Evolutionary conservation across 2,888 invertebrate species (phyloP), one percentile per base, ranked within the genome.

Genomic region (Metalampra italica): DNA sequence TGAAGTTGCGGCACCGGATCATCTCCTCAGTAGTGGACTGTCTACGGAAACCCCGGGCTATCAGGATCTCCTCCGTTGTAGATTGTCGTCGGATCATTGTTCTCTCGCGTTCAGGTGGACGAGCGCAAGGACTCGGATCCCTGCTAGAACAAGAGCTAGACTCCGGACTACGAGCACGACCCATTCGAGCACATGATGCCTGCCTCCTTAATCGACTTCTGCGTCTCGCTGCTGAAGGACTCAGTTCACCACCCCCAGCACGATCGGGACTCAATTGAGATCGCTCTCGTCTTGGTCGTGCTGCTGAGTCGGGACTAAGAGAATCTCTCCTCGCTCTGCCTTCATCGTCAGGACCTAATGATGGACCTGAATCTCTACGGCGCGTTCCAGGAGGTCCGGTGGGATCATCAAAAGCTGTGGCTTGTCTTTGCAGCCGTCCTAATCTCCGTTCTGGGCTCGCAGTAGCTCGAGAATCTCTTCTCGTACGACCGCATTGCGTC

Each of bases 1-100:
- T 91, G 73, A 97, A 97, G 76, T 97, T 97, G 32, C 97, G 91
- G 71, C 97, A 97, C 9, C 97, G 91, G 53, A 97, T 97, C 95
- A 97, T 97, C 80, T 97, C 97, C 71, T 97, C 97, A 0, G 96
- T 97, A 8, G 97, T 97, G 3, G 96, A 96, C 72, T 97, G 97
- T 11, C 97, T 91, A 0, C 97, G 92, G 77, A 97, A 97, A 1
- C 97, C 97, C 48, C 96, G 92, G 0, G 97, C 96, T 66, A 97
- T 97, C 38, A 97, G 84, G 65, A 97, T 97, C 81, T 97, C 97
- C 75, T 97, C 96, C 0, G 97, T 97, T 11, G 97, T 97, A 29
- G 96, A 96, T 83, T 97, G 97, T 51, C 97, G 90, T 51, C 97
- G 90, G 52, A 96, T 95, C 60, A 94, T 92, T 8, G 96, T 95